phyloP scores from a whole-genome alignment of 1,140 invertebrate genomes.

The Drosophila prosaltans region DNA sequence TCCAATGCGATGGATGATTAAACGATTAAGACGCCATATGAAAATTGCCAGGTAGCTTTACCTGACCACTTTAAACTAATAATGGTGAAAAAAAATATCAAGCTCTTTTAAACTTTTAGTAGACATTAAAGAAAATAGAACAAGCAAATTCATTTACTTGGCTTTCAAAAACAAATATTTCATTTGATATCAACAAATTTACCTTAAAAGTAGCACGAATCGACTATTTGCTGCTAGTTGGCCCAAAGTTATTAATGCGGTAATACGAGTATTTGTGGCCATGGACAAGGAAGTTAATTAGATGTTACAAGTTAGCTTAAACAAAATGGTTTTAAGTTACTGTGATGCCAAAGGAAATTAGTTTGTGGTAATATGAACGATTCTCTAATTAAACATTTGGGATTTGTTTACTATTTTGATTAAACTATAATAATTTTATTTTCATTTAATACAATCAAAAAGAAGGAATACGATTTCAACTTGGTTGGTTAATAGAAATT shows the following conservation, averaged over 20 bases:
- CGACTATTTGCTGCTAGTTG: background rate
- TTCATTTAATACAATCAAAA: background rate
- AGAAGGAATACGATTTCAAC: slow-evolving; percentile 4
- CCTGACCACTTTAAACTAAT: too few relatives aligned
- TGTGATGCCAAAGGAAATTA: background rate
- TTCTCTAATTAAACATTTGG: too few relatives aligned
- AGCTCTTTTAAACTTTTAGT: too few relatives aligned
- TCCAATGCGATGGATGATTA: too few relatives aligned
- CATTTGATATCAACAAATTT: too few relatives aligned
- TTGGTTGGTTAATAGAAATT: slow-evolving; percentile 60
- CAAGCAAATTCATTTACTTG: too few relatives aligned
- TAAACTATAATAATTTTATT: background rate
- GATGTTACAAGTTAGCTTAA: background rate
- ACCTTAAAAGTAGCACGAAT: background rate
- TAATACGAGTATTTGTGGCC: background rate
- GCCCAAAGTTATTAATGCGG: background rate
- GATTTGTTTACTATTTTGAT: background rate
- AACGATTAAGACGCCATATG: too few relatives aligned
- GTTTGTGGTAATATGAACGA: background rate
- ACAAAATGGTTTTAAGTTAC: background rate
- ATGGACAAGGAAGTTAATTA: background rate
- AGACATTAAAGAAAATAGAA: too few relatives aligned
- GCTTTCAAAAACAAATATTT: too few relatives aligned
- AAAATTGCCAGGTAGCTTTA: too few relatives aligned
- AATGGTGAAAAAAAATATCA: too few relatives aligned